Conservation (phyloP, 2,797 vertebrate genomes). For the Cyprinodon diabolis region DNA sequence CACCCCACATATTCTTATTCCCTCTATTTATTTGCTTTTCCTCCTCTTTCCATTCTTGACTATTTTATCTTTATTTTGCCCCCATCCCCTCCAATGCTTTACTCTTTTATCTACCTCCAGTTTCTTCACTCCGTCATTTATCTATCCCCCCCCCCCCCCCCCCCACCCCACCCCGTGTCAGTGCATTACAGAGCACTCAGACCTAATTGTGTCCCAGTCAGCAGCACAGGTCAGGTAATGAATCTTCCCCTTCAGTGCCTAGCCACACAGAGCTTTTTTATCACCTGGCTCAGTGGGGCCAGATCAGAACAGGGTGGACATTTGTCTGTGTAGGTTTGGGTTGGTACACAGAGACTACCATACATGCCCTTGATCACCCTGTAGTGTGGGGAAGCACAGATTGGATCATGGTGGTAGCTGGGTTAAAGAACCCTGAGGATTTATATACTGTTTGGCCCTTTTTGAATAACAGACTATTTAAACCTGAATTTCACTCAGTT, state of each 20-base stretch:
- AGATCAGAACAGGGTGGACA: conserved; percentile 37
- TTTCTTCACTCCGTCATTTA: conserved; percentile 54
- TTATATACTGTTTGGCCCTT: background rate
- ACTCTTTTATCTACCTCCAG: conserved; percentile 36
- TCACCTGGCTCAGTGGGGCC: conserved; percentile 53
- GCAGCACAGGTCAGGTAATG: conserved; percentile 59
- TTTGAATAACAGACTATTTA: background rate
- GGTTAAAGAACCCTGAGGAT: conserved; percentile 5
- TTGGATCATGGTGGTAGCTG: conserved; percentile 18
- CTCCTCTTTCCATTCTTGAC: conserved; percentile 21
- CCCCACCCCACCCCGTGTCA: conserved; percentile 35
- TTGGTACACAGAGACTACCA: conserved; percentile 55
- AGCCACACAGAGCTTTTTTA: conserved; percentile 45
- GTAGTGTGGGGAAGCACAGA: conserved; percentile 33
- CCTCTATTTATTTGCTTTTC: conserved; percentile 24
- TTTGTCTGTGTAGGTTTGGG: conserved; percentile 48
- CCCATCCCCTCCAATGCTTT: conserved; percentile 18
- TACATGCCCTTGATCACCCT: conserved; percentile 42
- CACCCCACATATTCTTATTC: conserved; percentile 3
- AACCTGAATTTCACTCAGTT: background rate
- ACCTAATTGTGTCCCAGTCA: conserved; percentile 59
- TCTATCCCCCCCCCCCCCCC: conserved; percentile 26
- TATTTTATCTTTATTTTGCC: conserved; percentile 4
- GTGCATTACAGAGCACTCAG: conserved; percentile 51
- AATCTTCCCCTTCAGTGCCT: conserved; percentile 51